Conservation (phyloP, 64 coral and sea anemone species). For the Pocillopora verrucosa region DNA sequence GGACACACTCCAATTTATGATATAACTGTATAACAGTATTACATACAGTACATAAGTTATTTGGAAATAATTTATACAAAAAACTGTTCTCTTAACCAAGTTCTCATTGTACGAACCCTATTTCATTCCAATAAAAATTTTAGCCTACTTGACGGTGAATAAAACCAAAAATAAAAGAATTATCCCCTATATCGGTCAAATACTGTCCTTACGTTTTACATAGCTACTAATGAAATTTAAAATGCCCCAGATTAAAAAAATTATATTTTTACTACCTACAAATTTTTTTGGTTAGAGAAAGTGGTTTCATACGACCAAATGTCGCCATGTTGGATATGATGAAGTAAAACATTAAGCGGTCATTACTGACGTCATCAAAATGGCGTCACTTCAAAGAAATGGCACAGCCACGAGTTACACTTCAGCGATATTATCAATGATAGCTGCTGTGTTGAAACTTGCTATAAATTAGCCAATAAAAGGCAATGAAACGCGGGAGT, state of each 20-base stretch:
- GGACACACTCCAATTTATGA: background rate
- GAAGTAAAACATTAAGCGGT: background rate
- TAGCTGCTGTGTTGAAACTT: background rate
- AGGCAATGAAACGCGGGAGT: too few species aligned
- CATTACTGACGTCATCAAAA: background rate
- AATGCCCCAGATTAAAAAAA: background rate
- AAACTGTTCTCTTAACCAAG: too few species aligned
- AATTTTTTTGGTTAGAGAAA: background rate
- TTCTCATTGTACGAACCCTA: background rate
- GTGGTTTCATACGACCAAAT: background rate
- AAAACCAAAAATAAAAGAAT: background rate
- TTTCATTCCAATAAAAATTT: background rate
- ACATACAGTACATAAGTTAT: background rate
- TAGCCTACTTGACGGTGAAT: background rate
- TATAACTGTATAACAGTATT: conserved; percentile 13
- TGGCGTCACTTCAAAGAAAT: background rate
- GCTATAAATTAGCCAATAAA: too few species aligned
- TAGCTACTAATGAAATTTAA: background rate
- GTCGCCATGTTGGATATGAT: background rate
- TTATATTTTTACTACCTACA: background rate
- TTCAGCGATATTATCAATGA: background rate
- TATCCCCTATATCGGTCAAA: background rate
- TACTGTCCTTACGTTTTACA: background rate
- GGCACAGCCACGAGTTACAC: background rate
- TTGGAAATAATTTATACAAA: background rate